Evolutionary conservation across 2,113 vertebrate genomes (phyloP).

Genomic region (Strix uralensis): DNA sequence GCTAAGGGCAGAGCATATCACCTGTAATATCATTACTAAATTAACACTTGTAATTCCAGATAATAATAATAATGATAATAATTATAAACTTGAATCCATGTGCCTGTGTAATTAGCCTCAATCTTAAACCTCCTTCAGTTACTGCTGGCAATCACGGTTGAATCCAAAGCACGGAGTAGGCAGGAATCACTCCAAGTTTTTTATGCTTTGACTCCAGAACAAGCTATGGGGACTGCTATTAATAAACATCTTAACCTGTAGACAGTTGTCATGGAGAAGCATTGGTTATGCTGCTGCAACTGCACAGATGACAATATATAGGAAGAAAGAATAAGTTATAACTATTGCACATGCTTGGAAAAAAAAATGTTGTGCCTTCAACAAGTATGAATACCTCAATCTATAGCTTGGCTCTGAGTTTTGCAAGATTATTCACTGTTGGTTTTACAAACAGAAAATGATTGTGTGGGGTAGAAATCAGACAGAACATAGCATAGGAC

Average conservation of each 20-base stretch:
- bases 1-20: not conserved
- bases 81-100: not conserved
- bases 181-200: not conserved
- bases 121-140: not conserved
- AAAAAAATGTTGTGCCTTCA: not conserved
- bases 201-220: not conserved
- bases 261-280: not conserved
- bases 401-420: not conserved
- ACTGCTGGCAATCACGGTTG: not conserved
- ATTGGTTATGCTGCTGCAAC: not conserved
- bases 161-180: not conserved
- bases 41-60: not conserved
- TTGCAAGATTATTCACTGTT: not conserved
- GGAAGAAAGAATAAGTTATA: not conserved
- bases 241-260: not conserved
- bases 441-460: slow-evolving; percentile 20
- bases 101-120: not conserved
- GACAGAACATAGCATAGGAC: not conserved
- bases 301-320: not conserved
- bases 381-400: not conserved
- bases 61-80: not conserved
- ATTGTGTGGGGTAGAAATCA: slow-evolving; percentile 37
- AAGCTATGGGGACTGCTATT: not conserved
- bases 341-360: not conserved
- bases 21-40: not conserved